Evolutionary conservation across 2,113 vertebrate genomes (phyloP).

Genomic region (Trogon surrucura): DNA sequence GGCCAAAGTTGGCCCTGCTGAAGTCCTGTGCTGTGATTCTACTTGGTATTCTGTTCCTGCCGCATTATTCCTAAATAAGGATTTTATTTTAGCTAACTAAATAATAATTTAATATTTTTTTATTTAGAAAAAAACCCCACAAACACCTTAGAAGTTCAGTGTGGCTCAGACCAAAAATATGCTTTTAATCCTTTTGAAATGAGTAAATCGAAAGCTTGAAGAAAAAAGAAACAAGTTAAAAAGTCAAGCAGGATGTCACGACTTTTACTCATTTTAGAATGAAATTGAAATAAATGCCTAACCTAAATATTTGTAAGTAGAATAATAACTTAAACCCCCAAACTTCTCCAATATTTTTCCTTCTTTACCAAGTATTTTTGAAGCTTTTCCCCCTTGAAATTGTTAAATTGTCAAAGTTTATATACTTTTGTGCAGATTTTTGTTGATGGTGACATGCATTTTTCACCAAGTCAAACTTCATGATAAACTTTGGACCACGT

Average conservation of each 20-base stretch:
- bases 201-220: background rate
- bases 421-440: background rate
- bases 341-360: background rate
- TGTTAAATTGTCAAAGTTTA: background rate
- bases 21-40: too few species aligned
- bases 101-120: rapidly evolving
- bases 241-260: background rate
- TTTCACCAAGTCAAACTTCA: background rate
- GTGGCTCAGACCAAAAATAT: background rate
- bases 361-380: background rate
- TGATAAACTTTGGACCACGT: background rate
- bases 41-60: too few species aligned
- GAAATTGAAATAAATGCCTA: background rate
- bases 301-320: background rate
- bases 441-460: background rate
- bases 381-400: rapidly evolving
- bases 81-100: background rate
- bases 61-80: background rate
- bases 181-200: background rate
- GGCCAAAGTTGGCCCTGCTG: too few species aligned
- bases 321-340: rapidly evolving
- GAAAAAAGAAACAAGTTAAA: background rate
- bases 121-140: background rate
- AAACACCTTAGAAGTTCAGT: rapidly evolving
- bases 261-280: background rate